Conservation (phyloP, 2,888 invertebrate genomes). For the Molorchus minor region DNA sequence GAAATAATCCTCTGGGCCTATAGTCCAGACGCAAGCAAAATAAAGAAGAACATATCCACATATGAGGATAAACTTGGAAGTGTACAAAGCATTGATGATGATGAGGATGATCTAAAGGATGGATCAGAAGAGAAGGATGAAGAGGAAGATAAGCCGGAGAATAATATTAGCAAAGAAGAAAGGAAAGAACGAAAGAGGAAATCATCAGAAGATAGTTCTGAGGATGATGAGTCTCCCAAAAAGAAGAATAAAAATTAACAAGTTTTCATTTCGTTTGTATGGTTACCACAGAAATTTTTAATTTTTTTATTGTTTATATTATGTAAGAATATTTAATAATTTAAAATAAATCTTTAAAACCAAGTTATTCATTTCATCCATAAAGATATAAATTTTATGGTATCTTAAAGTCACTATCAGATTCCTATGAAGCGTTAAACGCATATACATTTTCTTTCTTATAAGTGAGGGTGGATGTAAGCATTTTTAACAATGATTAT, state of each 20-base stretch:
- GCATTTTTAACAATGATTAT: too few relatives aligned
- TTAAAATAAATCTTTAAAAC: too few relatives aligned
- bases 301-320: too few relatives aligned
- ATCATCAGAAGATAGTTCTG: slow-evolving; percentile 48
- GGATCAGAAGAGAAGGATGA: slow-evolving; percentile 33
- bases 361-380: too few relatives aligned
- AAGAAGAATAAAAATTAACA: slow-evolving; percentile 53
- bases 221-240: slow-evolving; percentile 52
- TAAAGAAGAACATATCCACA: slow-evolving; percentile 68
- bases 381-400: too few relatives aligned
- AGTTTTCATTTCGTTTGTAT: too few relatives aligned
- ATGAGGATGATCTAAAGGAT: slow-evolving; percentile 46
- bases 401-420: too few relatives aligned
- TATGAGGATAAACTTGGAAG: slow-evolving; percentile 62
- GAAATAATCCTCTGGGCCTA: slow-evolving; percentile 79
- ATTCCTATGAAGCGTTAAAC: too few relatives aligned
- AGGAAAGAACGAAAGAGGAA: slow-evolving; percentile 50
- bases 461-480: too few relatives aligned
- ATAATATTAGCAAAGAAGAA: slow-evolving; percentile 34
- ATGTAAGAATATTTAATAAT: too few relatives aligned
- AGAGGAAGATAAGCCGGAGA: slow-evolving; percentile 36
- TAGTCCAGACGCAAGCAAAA: slow-evolving; percentile 74
- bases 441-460: too few relatives aligned
- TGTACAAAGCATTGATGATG: slow-evolving; percentile 44
- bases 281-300: too few relatives aligned